A percentile compares a stretch with the other conserved stretches of the same genome.
Evolutionary conservation across 2,888 invertebrate genomes (phyloP).

Genomic region (Pemphredon lugubris): DNA sequence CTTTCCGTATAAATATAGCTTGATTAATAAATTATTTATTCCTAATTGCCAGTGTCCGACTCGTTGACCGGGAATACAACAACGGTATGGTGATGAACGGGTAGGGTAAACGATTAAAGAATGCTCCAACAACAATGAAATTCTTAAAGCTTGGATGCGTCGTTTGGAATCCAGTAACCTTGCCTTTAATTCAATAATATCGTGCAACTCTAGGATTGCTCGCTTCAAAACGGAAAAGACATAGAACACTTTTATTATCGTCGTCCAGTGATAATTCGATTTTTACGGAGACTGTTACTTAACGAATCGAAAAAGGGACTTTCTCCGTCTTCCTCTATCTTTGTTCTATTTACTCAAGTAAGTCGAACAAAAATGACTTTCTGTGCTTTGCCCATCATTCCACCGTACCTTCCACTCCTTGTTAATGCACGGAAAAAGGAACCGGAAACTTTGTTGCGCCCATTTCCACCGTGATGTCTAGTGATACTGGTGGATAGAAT

Average conservation of each 20-base stretch:
- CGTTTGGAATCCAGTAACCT: background rate
- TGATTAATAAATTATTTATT: too few relatives aligned
- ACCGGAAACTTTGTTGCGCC: background rate
- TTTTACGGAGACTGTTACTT: background rate
- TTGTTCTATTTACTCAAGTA: background rate
- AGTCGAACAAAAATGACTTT: background rate
- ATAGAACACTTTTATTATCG: background rate
- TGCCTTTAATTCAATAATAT: background rate
- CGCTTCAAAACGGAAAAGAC: background rate
- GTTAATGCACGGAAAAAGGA: slow-evolving; percentile 1
- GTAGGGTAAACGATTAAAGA: too few relatives aligned
- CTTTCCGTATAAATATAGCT: too few relatives aligned
- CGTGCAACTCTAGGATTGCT: background rate
- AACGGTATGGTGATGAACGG: too few relatives aligned
- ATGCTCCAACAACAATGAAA: background rate
- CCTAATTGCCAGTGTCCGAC: too few relatives aligned
- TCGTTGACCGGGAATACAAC: too few relatives aligned
- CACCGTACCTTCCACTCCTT: background rate
- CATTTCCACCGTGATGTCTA: background rate
- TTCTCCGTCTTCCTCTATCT: background rate
- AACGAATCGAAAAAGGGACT: slow-evolving; percentile 3
- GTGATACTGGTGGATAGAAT: background rate
- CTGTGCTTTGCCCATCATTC: background rate
- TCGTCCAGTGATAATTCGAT: slow-evolving; percentile 9
- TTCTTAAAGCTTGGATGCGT: too few relatives aligned